A percentile compares a stretch with the other conserved stretches of the same genome.
Evolutionary conservation across 92 coral and sea anemone genomes (phyloP).

Genomic region (Porites divaricata): DNA sequence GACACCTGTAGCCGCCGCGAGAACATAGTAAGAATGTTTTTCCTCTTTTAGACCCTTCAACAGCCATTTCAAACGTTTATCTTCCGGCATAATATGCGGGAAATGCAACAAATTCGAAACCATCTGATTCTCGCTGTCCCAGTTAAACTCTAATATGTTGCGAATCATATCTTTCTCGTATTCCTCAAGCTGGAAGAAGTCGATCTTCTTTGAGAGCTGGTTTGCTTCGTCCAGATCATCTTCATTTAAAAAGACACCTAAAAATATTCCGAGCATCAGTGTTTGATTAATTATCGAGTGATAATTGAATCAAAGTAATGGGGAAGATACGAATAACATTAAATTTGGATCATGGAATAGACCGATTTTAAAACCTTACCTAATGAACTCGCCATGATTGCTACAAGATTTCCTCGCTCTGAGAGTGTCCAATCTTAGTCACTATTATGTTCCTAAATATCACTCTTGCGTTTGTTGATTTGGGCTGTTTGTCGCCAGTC

Average conservation of each 20-base stretch:
- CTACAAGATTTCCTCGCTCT: neutral
- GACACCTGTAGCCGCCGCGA: constrained; percentile 98
- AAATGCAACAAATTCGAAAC: constrained; percentile 95
- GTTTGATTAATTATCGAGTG: constrained; percentile 69
- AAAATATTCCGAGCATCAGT: constrained; percentile 36
- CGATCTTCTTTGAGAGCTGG: constrained; percentile 84
- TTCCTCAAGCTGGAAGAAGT: constrained; percentile 69
- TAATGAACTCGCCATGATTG: constrained; percentile 97
- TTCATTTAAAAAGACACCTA: constrained; percentile 96
- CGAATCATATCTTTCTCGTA: constrained; percentile 91
- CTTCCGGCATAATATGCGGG: constrained; percentile 89
- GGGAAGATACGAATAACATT: constrained; percentile 18
- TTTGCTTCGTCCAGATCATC: constrained; percentile 97
- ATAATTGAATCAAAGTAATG: constrained; percentile 58
- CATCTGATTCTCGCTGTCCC: constrained; percentile 97
- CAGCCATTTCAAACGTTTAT: constrained; percentile 79
- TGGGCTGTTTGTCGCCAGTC: neutral
- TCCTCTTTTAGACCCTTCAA: constrained; percentile 90
- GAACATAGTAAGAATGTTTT: constrained; percentile 84
- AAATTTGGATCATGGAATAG: neutral
- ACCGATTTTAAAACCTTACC: constrained; percentile 70
- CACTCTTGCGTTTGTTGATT: neutral
- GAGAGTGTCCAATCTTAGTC: neutral
- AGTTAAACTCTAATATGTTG: constrained; percentile 89
- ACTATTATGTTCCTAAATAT: neutral